Percentiles rank a stretch among this genome's conserved stretches.
phyloP scores from a whole-genome alignment of 2,113 vertebrate genomes.

The Salvelinus sp. region DNA sequence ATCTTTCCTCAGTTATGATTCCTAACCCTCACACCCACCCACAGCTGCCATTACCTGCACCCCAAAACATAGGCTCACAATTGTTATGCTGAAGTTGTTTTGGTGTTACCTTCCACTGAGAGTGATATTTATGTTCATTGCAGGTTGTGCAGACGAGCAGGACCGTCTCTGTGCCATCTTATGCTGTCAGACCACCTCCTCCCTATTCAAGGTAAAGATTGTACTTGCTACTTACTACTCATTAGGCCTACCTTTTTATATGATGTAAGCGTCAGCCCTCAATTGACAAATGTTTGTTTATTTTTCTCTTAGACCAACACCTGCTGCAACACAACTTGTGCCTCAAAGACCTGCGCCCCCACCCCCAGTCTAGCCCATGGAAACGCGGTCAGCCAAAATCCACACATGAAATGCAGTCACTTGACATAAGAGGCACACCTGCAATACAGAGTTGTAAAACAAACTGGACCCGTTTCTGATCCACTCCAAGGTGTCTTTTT shows the following conservation, averaged over 20 bases:
- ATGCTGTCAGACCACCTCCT: conserved; percentile 59
- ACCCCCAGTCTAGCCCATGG: conserved; percentile 67
- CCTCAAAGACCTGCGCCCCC: conserved; percentile 76
- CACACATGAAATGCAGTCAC: conserved; percentile 15
- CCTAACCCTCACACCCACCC: too few species aligned
- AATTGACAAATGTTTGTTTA: background rate
- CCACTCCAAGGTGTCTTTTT: background rate
- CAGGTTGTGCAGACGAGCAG: conserved; percentile 66
- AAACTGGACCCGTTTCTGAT: background rate
- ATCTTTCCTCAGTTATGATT: too few species aligned
- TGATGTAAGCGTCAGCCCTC: too few species aligned
- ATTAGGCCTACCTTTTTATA: background rate
- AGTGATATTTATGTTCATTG: background rate
- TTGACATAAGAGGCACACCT: conserved; percentile 12
- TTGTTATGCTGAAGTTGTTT: too few species aligned
- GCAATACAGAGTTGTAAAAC: conserved; percentile 17
- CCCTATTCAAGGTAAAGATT: conserved; percentile 16
- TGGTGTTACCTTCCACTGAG: too few species aligned
- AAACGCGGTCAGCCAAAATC: conserved; percentile 21
- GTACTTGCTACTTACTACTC: background rate
- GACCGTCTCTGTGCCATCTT: conserved; percentile 35
- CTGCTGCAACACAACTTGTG: conserved; percentile 62
- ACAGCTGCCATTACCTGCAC: too few species aligned
- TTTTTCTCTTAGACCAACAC: conserved; percentile 55
- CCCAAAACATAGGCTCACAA: too few species aligned